These are phyloP conservation scores for Microdon myrmicae DNA, from an alignment of 2,888 invertebrate genomes.

Conservation along the genomic window DNA sequence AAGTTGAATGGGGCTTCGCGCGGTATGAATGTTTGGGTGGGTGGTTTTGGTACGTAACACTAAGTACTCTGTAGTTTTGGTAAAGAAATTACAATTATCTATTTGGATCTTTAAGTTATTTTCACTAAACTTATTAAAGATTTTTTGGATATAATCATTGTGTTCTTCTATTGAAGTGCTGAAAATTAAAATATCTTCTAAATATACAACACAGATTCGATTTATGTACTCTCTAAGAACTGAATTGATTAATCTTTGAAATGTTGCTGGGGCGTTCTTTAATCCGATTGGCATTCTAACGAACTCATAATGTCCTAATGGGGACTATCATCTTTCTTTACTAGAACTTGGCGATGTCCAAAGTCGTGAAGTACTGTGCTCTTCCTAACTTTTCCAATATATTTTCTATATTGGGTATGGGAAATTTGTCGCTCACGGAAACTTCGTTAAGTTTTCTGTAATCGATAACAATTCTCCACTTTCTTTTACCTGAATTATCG, in stretches of 20 bases:
- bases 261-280: conserved; percentile 33
- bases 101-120: conserved; percentile 54
- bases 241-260: conserved; percentile 50
- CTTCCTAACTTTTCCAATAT: too few relatives aligned
- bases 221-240: conserved; percentile 50
- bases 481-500: too few relatives aligned
- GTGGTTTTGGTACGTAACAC: too few relatives aligned
- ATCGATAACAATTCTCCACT: too few relatives aligned
- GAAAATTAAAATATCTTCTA: conserved; percentile 58
- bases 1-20: too few relatives aligned
- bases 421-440: too few relatives aligned
- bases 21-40: too few relatives aligned
- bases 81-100: conserved; percentile 55
- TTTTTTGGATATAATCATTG: conserved; percentile 40
- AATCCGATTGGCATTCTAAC: conserved; percentile 32
- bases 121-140: conserved; percentile 50
- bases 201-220: conserved; percentile 56
- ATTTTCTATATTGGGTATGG: too few relatives aligned
- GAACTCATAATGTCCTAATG: conserved; percentile 29
- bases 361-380: too few relatives aligned
- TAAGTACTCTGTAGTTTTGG: conserved; percentile 54
- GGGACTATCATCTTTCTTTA: conserved; percentile 6
- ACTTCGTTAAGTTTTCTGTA: too few relatives aligned
- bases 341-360: too few relatives aligned
- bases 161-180: conserved; percentile 55